Evolutionary conservation across 2,113 vertebrate species (phyloP).

Genomic region (Amblyopsis rosae): DNA sequence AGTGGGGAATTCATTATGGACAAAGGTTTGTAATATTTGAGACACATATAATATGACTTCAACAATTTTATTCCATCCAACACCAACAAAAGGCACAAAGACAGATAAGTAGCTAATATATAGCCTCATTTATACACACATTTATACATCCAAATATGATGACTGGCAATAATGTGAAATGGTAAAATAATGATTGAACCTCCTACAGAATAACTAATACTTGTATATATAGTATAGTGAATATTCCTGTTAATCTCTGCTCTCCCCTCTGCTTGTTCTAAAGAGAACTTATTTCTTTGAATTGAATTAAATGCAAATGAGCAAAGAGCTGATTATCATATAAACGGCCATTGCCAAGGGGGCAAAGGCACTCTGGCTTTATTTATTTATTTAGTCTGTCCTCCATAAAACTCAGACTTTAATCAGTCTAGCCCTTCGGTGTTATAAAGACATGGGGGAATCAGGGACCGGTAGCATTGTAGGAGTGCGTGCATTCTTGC

Average conservation of each 20-base stretch:
- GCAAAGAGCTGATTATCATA: conserved; percentile 78
- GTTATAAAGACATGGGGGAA: conserved; percentile 64
- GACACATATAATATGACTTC: too few relatives aligned
- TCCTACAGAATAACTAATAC: conserved; percentile 22
- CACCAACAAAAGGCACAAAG: too few relatives aligned
- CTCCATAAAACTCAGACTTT: conserved; percentile 64
- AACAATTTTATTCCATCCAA: too few relatives aligned
- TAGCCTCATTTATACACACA: too few relatives aligned
- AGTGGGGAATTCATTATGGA: too few relatives aligned
- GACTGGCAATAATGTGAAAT: conserved; percentile 26
- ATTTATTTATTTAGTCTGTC: conserved; percentile 74
- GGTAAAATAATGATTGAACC: conserved; percentile 30
- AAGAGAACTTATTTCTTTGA: conserved; percentile 50
- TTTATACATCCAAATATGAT: conserved; percentile 3
- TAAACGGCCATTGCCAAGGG: conserved; percentile 71
- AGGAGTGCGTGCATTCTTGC: neutral
- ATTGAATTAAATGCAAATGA: conserved; percentile 82
- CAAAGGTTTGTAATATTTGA: too few relatives aligned
- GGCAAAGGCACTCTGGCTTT: conserved; percentile 53
- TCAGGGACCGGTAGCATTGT: conserved; percentile 38
- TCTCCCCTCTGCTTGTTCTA: conserved; percentile 33
- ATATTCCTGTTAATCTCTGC: neutral
- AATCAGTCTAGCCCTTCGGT: conserved; percentile 67
- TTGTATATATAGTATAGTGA: conserved; percentile 31
- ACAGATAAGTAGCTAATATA: too few relatives aligned